Base-by-base conservation (phyloP, 2,113 vertebrate species). In the Chionis minor region DNA sequence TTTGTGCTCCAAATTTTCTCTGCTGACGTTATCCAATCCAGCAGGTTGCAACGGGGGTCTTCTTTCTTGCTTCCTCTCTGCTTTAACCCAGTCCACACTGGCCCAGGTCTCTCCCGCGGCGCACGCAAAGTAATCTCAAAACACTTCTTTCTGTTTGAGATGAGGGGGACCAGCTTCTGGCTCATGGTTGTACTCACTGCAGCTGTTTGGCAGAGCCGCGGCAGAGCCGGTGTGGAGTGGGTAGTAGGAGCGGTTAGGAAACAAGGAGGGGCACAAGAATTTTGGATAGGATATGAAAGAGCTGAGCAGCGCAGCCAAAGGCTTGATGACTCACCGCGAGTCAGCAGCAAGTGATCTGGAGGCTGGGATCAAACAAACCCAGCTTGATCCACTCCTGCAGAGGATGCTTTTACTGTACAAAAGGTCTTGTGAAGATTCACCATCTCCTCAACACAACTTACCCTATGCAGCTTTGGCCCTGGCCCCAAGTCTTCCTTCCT, bases 201-300 rank as follows among this genome's bases (percentile, higher is more conserved):
- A 96, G 92, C 86, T 93, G 88, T 86, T 81, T 92, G 91, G 91
- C 94, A 96, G 52, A 86, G 40, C 32, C 83, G 26, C 55, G 12
- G 58, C 47, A 45, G 49, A 74, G 27, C 40, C 0, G 3, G 17
- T n/a, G 30, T 65, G 42, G 47, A 81, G n/a, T 12, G 35, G 80
- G 91, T 52, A 88, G 47, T 3, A 78, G 61, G 63, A 83, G 28
- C 1, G 14, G 55, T 86, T 59, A 74, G 65, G 67, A 59, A 94
- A 83, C n/a, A 66, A 95, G 85, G 93, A 96, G 80, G 51, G 47
- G 67, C 90, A 81, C 44, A 81, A 88, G 61, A 72, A 81, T 91
- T 92, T 92, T 83, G 88, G 72, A 65, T 56, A 86, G 86, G 61
- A 35, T 81, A 13, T 22, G 75, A 63, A 92, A 69, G 35, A 81